These are phyloP conservation scores for Oostethus manadensis DNA, from an alignment of 2,113 vertebrate species.

Conservation along the genomic window DNA sequence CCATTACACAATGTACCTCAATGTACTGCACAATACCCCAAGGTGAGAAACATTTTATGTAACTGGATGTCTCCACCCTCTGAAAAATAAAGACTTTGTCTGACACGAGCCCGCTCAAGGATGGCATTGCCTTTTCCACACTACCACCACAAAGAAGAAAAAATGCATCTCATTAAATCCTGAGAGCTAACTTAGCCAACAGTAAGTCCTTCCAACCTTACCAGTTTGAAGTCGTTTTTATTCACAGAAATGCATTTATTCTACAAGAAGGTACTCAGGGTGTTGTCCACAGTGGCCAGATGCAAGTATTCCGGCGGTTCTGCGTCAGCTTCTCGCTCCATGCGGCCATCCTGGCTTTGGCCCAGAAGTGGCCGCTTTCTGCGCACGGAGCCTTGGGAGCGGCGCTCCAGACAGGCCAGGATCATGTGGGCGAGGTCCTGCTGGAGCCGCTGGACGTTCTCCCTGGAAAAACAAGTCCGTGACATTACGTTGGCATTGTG, in stretches of 20 bases:
- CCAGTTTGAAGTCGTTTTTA: not conserved
- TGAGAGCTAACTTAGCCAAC: too few species aligned
- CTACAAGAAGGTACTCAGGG: slow-evolving; percentile 79
- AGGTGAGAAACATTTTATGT: slow-evolving; percentile 28
- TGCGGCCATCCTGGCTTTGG: slow-evolving; percentile 21
- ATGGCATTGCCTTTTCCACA: too few species aligned
- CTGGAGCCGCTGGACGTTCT: slow-evolving; percentile 88
- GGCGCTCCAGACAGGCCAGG: slow-evolving; percentile 74
- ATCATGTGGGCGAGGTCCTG: slow-evolving; percentile 89
- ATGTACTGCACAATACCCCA: slow-evolving; percentile 13
- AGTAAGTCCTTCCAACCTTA: too few species aligned
- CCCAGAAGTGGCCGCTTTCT: slow-evolving; percentile 32
- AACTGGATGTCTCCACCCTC: slow-evolving; percentile 41
- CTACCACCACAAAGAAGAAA: too few species aligned
- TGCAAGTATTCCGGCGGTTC: slow-evolving; percentile 84
- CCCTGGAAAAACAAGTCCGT: slow-evolving; percentile 63
- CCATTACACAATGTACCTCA: too few species aligned
- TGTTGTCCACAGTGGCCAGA: slow-evolving; percentile 75
- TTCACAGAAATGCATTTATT: not conserved
- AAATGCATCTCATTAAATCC: too few species aligned
- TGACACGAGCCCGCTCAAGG: too few species aligned
- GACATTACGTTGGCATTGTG: not conserved
- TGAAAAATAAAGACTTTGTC: slow-evolving; percentile 45
- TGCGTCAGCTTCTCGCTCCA: slow-evolving; percentile 14
- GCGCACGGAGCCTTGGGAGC: slow-evolving; percentile 58